Evolutionary conservation across 2,113 vertebrate genomes (phyloP).

Genomic region (Serranochromis macrocephalus): DNA sequence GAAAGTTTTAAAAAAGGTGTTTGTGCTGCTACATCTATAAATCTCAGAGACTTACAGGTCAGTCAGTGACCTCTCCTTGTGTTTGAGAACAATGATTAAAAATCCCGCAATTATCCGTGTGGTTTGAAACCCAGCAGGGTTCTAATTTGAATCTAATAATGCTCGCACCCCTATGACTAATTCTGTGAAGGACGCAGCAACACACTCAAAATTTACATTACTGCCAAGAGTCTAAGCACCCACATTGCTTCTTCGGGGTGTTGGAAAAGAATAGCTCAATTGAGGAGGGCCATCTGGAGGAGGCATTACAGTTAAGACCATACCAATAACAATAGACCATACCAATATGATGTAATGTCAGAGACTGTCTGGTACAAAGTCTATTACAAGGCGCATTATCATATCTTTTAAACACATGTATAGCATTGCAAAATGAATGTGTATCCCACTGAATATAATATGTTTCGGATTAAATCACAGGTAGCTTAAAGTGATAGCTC

Average conservation of each 20-base stretch:
- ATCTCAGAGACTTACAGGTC: neutral
- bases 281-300: constrained; percentile 55
- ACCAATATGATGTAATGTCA: neutral
- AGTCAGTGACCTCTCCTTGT: constrained; percentile 1
- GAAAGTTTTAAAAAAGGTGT: neutral
- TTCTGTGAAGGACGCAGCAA: constrained; percentile 52
- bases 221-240: constrained; percentile 29
- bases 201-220: constrained; percentile 18
- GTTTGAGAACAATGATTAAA: constrained; percentile 19
- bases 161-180: constrained; percentile 43
- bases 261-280: constrained; percentile 32
- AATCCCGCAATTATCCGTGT: constrained; percentile 26
- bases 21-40: neutral
- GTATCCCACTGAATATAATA: neutral
- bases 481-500: neutral
- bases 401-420: neutral
- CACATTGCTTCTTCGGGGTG: constrained; percentile 16
- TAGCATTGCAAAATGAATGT: neutral
- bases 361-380: neutral
- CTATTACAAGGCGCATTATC: neutral
- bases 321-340: neutral
- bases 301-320: constrained; percentile 31
- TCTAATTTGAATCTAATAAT: constrained; percentile 48
- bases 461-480: neutral
- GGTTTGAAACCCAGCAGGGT: constrained; percentile 43